Conservation (phyloP, 2,888 invertebrate genomes). For the Acanthosoma haemorrhoidale region DNA sequence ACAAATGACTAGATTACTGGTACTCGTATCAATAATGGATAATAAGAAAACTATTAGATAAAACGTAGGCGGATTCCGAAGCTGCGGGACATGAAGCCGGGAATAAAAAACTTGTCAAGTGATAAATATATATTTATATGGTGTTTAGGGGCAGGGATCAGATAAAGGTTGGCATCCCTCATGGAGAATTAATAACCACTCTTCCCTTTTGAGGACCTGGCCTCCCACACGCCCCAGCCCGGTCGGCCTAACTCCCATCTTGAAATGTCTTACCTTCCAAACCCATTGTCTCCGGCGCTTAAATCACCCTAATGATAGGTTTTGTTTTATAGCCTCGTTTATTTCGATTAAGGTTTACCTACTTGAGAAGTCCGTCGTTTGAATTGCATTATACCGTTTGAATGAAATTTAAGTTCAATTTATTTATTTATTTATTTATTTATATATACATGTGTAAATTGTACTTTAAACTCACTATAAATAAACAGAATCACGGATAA, state of each 20-base stretch:
- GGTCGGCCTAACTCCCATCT: no score
- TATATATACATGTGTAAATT: no score
- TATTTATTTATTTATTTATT: no score
- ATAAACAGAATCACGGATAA: no score
- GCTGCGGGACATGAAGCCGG: background rate
- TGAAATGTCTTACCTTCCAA: background rate
- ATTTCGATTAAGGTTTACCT: background rate
- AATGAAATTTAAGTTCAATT: no score
- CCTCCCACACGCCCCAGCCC: background rate
- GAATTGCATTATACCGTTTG: no score
- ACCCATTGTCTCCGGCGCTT: background rate
- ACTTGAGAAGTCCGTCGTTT: no score
- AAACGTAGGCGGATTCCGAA: background rate
- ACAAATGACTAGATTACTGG: background rate
- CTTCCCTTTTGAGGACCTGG: background rate
- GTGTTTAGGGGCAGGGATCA: conserved; percentile 15
- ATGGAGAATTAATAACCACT: conserved; percentile 14
- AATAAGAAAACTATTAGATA: background rate
- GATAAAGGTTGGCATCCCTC: conserved; percentile 16
- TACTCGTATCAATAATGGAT: background rate
- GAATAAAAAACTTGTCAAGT: conserved; percentile 17
- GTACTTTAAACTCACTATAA: no score
- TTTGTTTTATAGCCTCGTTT: background rate
- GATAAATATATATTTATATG: conserved; percentile 21
- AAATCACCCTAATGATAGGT: background rate